Conservation (phyloP, 2,888 invertebrate genomes). For the Campoplex nolae region DNA sequence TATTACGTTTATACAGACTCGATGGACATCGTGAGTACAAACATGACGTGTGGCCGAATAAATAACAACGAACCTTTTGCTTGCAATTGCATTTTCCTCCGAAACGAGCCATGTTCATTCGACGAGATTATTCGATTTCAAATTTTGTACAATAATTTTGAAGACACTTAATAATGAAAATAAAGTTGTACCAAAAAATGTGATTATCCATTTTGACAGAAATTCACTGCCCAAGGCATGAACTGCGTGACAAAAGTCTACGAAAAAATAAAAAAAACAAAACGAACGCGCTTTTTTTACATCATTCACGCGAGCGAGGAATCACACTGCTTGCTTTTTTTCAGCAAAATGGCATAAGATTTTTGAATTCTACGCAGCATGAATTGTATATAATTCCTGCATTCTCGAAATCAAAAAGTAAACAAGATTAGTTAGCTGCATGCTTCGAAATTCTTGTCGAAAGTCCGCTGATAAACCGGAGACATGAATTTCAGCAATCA, state of each 20-base stretch:
- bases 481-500: not conserved
- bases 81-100: constrained; percentile 74
- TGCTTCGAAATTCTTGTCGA: not conserved
- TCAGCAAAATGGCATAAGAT: not conserved
- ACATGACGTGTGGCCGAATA: not conserved
- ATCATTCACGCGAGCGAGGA: not conserved
- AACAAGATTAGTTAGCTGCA: not conserved
- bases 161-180: not conserved
- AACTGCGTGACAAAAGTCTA: not conserved
- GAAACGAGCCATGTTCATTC: constrained; percentile 69
- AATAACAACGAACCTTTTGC: constrained; percentile 54
- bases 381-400: not conserved
- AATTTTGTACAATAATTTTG: constrained; percentile 19
- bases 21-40: not conserved
- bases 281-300: not conserved
- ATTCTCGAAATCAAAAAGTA: not conserved
- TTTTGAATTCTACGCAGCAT: not conserved
- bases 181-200: constrained; percentile 5
- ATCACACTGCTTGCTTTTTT: not conserved
- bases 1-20: constrained; percentile 5
- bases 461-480: not conserved
- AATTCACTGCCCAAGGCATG: not conserved
- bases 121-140: constrained; percentile 3
- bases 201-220: constrained; percentile 8
- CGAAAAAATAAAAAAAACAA: not conserved